Conservation (phyloP, 2,888 invertebrate genomes). For the Leptura quadrifasciata region DNA sequence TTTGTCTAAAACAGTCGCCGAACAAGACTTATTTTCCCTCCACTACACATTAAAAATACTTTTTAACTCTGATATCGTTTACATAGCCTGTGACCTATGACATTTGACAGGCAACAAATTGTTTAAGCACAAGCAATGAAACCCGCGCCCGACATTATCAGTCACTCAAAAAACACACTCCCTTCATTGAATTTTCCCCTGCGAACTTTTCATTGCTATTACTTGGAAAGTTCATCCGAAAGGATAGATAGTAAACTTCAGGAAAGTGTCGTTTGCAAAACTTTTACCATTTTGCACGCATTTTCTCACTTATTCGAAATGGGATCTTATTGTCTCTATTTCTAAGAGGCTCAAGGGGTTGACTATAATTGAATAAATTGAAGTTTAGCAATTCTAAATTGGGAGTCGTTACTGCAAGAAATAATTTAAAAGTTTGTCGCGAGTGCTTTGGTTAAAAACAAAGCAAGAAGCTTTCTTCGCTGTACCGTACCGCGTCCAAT, state of each 20-base stretch:
- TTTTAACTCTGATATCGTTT: too few relatives aligned
- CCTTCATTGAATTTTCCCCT: constrained; percentile 22
- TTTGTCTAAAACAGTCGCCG: too few relatives aligned
- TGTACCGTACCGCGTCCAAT: neutral
- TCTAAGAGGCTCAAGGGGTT: neutral
- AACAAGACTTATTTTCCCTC: too few relatives aligned
- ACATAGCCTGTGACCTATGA: too few relatives aligned
- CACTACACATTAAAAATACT: too few relatives aligned
- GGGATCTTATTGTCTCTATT: constrained; percentile 32
- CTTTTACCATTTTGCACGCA: constrained; percentile 27
- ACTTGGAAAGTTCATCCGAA: constrained; percentile 16
- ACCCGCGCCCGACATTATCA: neutral
- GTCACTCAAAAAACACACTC: constrained; percentile 1
- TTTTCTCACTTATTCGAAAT: constrained; percentile 20
- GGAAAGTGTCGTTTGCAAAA: constrained; percentile 24
- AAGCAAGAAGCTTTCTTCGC: neutral
- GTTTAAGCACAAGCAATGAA: neutral
- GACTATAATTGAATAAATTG: constrained; percentile 26
- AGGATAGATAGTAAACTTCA: constrained; percentile 16
- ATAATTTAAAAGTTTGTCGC: constrained; percentile 10
- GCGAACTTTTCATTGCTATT: constrained; percentile 19
- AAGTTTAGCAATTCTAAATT: constrained; percentile 25
- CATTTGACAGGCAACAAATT: neutral
- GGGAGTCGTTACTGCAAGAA: neutral
- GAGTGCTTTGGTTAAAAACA: neutral